Evolutionary conservation across 2,113 vertebrate genomes (phyloP).

Genomic region (Ailurus styani): DNA sequence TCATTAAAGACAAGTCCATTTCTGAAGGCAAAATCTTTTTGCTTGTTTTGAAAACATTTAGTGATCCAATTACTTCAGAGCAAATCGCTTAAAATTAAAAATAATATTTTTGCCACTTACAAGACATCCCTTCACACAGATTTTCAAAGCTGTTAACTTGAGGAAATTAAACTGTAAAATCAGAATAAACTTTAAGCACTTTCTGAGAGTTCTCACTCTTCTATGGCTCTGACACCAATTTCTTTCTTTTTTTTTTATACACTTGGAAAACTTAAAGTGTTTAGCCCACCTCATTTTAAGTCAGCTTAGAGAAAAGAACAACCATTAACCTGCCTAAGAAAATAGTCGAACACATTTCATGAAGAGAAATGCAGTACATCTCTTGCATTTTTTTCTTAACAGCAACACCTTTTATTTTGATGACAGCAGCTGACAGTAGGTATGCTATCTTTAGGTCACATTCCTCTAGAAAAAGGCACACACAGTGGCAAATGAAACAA

Average conservation of each 20-base stretch:
- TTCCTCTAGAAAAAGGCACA: slow-evolving; percentile 31
- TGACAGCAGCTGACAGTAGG: slow-evolving; percentile 14
- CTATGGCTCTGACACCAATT: neutral
- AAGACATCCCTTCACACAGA: neutral
- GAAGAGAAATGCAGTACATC: neutral
- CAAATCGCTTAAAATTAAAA: neutral
- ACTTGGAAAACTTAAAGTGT: neutral
- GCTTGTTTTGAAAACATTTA: neutral
- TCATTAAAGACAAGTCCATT: slow-evolving; percentile 54
- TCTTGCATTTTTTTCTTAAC: neutral
- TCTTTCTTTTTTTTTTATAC: neutral
- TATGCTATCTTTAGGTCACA: slow-evolving; percentile 31
- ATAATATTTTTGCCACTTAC: neutral
- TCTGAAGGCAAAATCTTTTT: neutral
- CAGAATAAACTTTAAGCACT: neutral
- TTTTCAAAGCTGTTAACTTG: neutral
- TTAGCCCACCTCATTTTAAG: neutral
- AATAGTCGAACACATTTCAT: neutral
- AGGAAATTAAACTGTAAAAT: neutral
- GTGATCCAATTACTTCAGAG: neutral
- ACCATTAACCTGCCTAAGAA: neutral
- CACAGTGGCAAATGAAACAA: neutral
- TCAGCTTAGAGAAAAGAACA: neutral
- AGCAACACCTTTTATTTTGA: slow-evolving; percentile 27
- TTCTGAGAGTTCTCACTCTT: neutral